phyloP scores from a whole-genome alignment of 2,113 vertebrate genomes.

The Pyrgilauda ruficollis region DNA sequence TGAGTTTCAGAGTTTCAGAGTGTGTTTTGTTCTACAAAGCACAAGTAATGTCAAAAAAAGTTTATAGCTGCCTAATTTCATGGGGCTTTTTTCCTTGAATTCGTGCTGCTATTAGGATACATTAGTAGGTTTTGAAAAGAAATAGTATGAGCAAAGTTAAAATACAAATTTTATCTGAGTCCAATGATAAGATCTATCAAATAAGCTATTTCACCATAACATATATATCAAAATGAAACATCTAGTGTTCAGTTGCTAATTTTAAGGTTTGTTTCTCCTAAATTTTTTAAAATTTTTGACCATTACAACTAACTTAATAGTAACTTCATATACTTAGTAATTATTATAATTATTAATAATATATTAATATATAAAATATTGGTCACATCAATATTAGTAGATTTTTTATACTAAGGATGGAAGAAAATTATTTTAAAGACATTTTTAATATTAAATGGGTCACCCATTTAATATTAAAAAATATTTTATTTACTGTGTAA shows the following conservation, averaged over 20 bases:
- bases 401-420: background rate
- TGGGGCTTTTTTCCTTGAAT: background rate
- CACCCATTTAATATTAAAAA: too few species aligned
- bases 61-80: background rate
- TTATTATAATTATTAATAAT: background rate
- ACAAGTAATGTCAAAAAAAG: background rate
- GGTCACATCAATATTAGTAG: background rate
- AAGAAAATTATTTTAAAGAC: background rate
- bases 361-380: background rate
- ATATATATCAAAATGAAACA: background rate
- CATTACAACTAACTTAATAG: background rate
- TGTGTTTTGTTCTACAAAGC: background rate
- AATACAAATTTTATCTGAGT: background rate
- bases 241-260: background rate
- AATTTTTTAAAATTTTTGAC: background rate
- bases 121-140: background rate
- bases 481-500: too few species aligned
- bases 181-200: background rate
- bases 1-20: background rate
- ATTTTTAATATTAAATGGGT: background rate
- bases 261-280: background rate
- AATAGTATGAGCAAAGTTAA: background rate
- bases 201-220: background rate
- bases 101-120: background rate
- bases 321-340: background rate